Evolutionary conservation across 2,888 invertebrate species (phyloP).

Genomic region (Sarcophaga rosellei): DNA sequence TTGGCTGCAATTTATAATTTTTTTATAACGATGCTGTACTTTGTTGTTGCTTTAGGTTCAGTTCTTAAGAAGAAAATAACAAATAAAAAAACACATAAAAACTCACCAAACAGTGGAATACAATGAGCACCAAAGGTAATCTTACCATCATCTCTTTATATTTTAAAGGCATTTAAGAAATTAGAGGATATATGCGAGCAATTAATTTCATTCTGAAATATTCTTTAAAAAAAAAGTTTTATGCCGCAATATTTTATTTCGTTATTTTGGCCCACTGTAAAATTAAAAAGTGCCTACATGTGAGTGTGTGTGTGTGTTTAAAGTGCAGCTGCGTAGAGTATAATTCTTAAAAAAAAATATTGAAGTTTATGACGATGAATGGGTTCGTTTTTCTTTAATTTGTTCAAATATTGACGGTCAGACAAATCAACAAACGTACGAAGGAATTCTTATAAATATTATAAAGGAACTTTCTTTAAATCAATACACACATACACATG

Average conservation of each 20-base stretch:
- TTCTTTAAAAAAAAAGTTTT: background rate
- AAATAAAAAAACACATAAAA: conserved; percentile 18
- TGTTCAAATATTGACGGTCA: conserved; percentile 54
- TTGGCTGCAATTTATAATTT: conserved; percentile 79
- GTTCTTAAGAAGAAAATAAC: conserved; percentile 17
- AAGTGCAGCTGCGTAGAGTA: conserved; percentile 79
- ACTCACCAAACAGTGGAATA: conserved; percentile 3
- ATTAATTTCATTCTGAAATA: too few species aligned
- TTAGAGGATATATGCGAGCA: background rate
- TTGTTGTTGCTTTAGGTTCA: conserved; percentile 66
- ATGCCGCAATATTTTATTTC: background rate
- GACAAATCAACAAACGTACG: conserved; percentile 43
- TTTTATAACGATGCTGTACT: conserved; percentile 76
- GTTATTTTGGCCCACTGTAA: conserved; percentile 37
- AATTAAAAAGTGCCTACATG: background rate
- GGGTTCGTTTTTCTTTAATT: conserved; percentile 73
- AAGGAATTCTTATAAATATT: conserved; percentile 4
- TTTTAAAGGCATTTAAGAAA: background rate
- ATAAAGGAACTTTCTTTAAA: conserved; percentile 60
- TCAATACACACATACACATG: conserved; percentile 33
- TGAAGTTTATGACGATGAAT: conserved; percentile 80
- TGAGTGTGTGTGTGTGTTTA: conserved; percentile 11
- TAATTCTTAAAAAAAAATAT: conserved; percentile 77
- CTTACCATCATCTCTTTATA: background rate
- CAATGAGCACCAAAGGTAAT: background rate